Conservation (phyloP, 23 tunicate species). For the Styela clava region DNA sequence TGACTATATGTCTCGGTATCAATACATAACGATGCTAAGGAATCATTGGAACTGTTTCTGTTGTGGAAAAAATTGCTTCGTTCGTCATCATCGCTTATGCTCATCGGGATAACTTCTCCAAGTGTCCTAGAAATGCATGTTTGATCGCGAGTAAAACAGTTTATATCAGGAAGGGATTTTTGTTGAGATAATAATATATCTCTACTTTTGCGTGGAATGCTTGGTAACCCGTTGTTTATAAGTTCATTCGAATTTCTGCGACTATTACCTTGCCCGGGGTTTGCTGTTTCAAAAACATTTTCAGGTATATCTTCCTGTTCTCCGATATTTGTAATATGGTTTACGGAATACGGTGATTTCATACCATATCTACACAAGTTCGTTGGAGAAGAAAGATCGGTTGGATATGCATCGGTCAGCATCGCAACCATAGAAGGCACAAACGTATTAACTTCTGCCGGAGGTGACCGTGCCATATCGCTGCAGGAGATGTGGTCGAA, state of each 20-base stretch:
- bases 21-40: not conserved
- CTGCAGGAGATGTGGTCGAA: not conserved
- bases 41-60: not conserved
- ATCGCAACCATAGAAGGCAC: slow-evolving; percentile 9
- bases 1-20: not conserved
- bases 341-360: not conserved
- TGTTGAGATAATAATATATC: slow-evolving; percentile 7
- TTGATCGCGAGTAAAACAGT: slow-evolving; percentile 2
- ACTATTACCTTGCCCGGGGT: not conserved
- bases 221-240: not conserved
- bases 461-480: not conserved
- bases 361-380: no score
- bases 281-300: not conserved
- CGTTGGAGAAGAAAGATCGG: not conserved
- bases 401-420: slow-evolving; percentile 8
- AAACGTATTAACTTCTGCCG: not conserved
- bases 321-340: not conserved
- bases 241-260: not conserved
- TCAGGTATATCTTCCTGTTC: not conserved
- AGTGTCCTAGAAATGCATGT: not conserved
- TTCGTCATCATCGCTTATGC: not conserved
- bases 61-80: not conserved
- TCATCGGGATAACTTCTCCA: not conserved
- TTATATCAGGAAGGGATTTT: slow-evolving; percentile 7
- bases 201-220: not conserved